Evolutionary conservation across 2,888 invertebrate genomes (phyloP), one percentile per base, ranked within the genome.

Genomic region (Thera obeliscata): DNA sequence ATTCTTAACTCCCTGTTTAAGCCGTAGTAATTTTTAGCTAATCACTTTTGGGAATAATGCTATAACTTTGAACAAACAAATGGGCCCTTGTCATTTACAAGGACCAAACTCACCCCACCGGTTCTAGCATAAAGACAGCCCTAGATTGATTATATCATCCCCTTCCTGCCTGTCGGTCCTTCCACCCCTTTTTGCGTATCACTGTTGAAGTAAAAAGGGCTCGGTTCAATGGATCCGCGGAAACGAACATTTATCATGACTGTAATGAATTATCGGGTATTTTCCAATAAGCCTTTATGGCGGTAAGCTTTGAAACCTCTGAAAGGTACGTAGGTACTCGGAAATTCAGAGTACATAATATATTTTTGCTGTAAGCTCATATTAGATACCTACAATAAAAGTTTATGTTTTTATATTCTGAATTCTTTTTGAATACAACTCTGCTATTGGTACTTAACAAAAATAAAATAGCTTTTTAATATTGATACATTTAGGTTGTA

Each of bases 151-250:
- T 91, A 91, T 88, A 89, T 90, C 91, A 88, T 88, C 85, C 89
- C 88, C 83, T 86, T 82, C 83, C 84, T 85, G 84, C 84, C 82
- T 77, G 82, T 80, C 81, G 87, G 22, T 87, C 85, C 76, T 87
- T 85, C 81, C 85, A 87, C 89, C 89, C 88, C 90, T 90, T 93
- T 91, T 90, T 90, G 91, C 91, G 88, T 91, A 91, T 92, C 91
- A 92, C 90, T 86, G 87, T 90, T 81, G 81, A 87, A 90, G 91
- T 89, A 90, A 91, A 93, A 91, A 90, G 91, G 90, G 88, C 84
- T 86, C 82, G 79, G 86, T 89, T 92, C 84, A 91, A 93, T 91
- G 86, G 88, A 81, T 81, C 80, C 81, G 78, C 81, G 84, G 84
- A 84, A 82, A 81, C 81, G 89, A 87, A 89, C 92, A 92, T 93